Evolutionary conservation across 2,888 invertebrate species (phyloP).

Genomic region (Drosophila hamatofila): DNA sequence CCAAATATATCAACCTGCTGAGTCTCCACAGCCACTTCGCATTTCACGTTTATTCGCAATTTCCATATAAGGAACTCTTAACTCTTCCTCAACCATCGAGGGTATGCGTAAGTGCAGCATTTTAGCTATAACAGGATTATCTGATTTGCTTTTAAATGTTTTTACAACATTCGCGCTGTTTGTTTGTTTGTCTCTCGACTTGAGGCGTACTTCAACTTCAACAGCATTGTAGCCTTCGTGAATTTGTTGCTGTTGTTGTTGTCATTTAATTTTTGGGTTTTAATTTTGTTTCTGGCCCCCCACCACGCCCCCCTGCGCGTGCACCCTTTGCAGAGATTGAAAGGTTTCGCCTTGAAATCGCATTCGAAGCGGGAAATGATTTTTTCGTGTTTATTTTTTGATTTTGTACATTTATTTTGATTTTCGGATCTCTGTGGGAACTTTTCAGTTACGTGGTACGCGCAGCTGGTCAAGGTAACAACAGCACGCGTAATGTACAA

Average conservation of each 20-base stretch:
- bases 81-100: neutral
- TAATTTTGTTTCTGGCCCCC: slow-evolving; percentile 2
- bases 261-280: slow-evolving; percentile 11
- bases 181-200: slow-evolving; percentile 31
- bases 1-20: neutral
- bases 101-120: slow-evolving; percentile 11
- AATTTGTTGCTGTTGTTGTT: slow-evolving; percentile 28
- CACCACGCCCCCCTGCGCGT: slow-evolving; percentile 28
- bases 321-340: slow-evolving; percentile 70
- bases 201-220: slow-evolving; percentile 39
- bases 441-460: slow-evolving; percentile 54
- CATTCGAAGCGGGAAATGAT: slow-evolving; percentile 77
- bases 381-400: slow-evolving; percentile 26
- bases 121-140: neutral
- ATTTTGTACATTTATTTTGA: slow-evolving; percentile 26
- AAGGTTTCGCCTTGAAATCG: slow-evolving; percentile 72
- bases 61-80: neutral
- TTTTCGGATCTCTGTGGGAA: slow-evolving; percentile 55
- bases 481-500: slow-evolving; percentile 25
- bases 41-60: neutral
- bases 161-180: slow-evolving; percentile 29
- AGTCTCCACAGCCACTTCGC: neutral
- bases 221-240: slow-evolving; percentile 46
- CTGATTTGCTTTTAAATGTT: slow-evolving; percentile 16
- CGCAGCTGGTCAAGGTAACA: slow-evolving; percentile 61